These are phyloP conservation scores for Drosophila fulvimacula DNA, from an alignment of 2,888 invertebrate species.

Conservation along the genomic window DNA sequence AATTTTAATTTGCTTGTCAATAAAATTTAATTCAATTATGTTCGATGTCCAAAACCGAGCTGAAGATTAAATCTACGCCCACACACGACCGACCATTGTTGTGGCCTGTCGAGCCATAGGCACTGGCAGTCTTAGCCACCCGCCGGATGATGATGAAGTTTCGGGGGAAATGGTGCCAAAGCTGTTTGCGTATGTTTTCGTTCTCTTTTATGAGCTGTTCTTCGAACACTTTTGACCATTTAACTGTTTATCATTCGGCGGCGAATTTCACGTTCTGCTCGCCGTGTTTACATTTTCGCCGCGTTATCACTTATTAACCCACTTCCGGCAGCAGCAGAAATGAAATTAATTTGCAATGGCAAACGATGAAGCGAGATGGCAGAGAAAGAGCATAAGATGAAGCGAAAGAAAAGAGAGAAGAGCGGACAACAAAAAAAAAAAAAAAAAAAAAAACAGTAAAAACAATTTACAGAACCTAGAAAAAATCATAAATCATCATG, in stretches of 20 bases:
- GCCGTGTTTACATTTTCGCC: constrained; percentile 70
- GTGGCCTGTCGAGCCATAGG: constrained; percentile 9
- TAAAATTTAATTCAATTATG: constrained; percentile 52
- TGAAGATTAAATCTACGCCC: constrained; percentile 46
- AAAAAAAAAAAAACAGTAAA: constrained; percentile 44
- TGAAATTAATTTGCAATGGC: constrained; percentile 75
- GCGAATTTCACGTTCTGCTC: constrained; percentile 62
- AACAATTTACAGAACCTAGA: constrained; percentile 76
- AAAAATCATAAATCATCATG: constrained; percentile 74
- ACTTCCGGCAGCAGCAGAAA: constrained; percentile 63
- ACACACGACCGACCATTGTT: constrained; percentile 6
- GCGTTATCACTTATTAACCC: constrained; percentile 79
- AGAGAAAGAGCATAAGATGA: constrained; percentile 3
- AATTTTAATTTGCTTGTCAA: constrained; percentile 44
- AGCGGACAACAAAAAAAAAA: constrained; percentile 8
- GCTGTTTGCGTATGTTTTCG: constrained; percentile 42
- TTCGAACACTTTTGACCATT: constrained; percentile 35
- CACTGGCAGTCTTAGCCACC: constrained; percentile 5
- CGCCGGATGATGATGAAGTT: constrained; percentile 19
- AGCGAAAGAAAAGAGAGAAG: constrained; percentile 9
- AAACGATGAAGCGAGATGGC: constrained; percentile 32
- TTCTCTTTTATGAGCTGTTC: constrained; percentile 17
- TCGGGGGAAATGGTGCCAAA: constrained; percentile 53
- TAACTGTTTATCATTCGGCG: constrained; percentile 49
- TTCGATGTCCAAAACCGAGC: constrained; percentile 34